Evolutionary conservation across 2,888 invertebrate genomes (phyloP).

Genomic region (Plebejus argus): DNA sequence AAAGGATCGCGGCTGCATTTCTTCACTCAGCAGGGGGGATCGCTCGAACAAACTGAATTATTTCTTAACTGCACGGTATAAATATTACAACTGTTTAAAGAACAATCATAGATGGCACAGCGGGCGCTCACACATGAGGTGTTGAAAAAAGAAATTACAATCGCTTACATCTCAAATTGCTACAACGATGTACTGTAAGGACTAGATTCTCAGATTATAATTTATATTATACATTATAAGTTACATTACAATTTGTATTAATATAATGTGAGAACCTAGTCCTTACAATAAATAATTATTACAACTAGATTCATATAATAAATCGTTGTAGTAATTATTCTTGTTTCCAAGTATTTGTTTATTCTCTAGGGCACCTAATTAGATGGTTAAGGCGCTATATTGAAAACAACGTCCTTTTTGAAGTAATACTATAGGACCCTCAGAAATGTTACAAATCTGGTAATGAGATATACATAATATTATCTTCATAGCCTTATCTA

Average conservation of each 20-base stretch:
- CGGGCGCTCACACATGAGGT: conserved; percentile 60
- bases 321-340: too few relatives aligned
- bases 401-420: too few relatives aligned
- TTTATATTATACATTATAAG: too few relatives aligned
- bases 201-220: not conserved
- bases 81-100: conserved; percentile 28
- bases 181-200: conserved; percentile 27
- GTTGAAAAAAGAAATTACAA: conserved; percentile 54
- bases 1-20: conserved; percentile 15
- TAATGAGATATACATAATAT: too few relatives aligned
- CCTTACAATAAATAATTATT: too few relatives aligned
- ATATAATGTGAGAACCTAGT: too few relatives aligned
- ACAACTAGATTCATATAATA: too few relatives aligned
- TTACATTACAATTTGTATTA: too few relatives aligned
- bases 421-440: too few relatives aligned
- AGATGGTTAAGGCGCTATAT: too few relatives aligned
- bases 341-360: not conserved
- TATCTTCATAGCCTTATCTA: too few relatives aligned
- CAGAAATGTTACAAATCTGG: too few relatives aligned
- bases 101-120: conserved; percentile 43
- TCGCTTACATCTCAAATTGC: conserved; percentile 39
- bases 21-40: conserved; percentile 10
- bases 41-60: conserved; percentile 1
- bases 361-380: not conserved
- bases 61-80: conserved; percentile 20